Evolutionary conservation across 2,888 invertebrate genomes (phyloP), one percentile per base, ranked within the genome.

Genomic region (Abrostola tripartita): DNA sequence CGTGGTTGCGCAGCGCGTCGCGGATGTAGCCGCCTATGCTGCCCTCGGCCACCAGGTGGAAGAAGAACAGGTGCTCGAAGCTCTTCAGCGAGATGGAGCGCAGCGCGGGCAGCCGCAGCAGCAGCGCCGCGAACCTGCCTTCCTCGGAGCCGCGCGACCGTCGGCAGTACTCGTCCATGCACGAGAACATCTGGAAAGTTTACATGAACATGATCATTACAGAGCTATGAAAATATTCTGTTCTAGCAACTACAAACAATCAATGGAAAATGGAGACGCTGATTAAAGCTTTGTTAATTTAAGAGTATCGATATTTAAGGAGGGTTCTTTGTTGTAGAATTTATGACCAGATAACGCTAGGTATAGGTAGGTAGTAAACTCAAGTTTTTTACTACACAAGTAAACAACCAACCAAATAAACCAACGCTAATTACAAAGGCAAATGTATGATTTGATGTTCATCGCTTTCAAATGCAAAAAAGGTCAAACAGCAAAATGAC

Each of bases 101-200:
- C 52, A 99, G 95, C 36, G 98, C 98, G 6, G 98, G 98, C 85
- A 99, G 95, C 74, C 98, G 97, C 63, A 99, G 94, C 62, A 99
- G 95, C 10, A 99, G 95, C 89, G 99, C 98, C 42, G 99, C 99
- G 92, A 99, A 99, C 53, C 99, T 95, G 6, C 99, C 99, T 47
- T 98, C 97, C 86, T 99, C 99, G 37, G 97, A 96, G 37, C 98
- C 97, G 94, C 98, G 98, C 75, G 97, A 96, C 41, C 96, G 96
- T 71, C 98, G 96, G 73, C 98, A 98, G 94, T 99, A 99, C 86
- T 99, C 99, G 92, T 99, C 99, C 81, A 99, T 95, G 59, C 98
- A 97, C 6, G 98, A 97, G 90, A 99, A 99, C 76, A 98, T 92
- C 95, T 95, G 88, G 5, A 68, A 41, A 54, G 10, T 9, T 6